These are phyloP conservation scores for Syngnathus acus DNA, from an alignment of 2,797 vertebrate genomes.

Conservation along the genomic window DNA sequence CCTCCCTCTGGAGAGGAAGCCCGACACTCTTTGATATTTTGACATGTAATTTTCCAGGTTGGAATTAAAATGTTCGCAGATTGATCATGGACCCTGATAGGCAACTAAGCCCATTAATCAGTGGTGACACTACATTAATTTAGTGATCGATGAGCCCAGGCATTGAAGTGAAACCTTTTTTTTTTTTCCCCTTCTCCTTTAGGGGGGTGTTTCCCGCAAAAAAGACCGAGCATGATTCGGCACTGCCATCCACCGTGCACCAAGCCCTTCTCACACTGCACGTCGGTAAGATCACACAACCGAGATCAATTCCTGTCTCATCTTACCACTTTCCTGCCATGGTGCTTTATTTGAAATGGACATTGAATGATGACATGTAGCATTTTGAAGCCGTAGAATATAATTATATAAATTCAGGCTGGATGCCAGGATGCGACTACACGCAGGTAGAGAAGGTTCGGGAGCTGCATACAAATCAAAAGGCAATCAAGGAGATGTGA, in stretches of 20 bases:
- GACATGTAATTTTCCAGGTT: slow-evolving; percentile 69
- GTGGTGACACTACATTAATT: slow-evolving; percentile 61
- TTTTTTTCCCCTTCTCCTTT: slow-evolving; percentile 26
- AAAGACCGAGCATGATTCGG: slow-evolving; percentile 74
- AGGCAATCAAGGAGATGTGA: slow-evolving; percentile 9
- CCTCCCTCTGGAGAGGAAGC: slow-evolving; percentile 40
- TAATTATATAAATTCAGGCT: slow-evolving; percentile 30
- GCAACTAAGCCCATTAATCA: slow-evolving; percentile 60
- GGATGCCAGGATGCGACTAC: slow-evolving; percentile 10
- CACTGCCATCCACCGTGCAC: slow-evolving; percentile 88
- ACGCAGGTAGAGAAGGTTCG: not conserved
- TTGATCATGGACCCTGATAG: slow-evolving; percentile 63
- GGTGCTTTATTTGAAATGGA: slow-evolving; percentile 21
- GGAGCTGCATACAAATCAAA: not conserved
- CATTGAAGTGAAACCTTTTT: slow-evolving; percentile 34
- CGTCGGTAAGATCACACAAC: slow-evolving; percentile 75
- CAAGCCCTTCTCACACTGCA: slow-evolving; percentile 95
- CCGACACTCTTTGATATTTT: slow-evolving; percentile 58
- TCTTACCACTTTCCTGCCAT: not conserved
- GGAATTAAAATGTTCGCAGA: slow-evolving; percentile 64
- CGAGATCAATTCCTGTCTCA: slow-evolving; percentile 17
- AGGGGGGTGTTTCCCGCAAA: slow-evolving; percentile 86
- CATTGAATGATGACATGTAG: slow-evolving; percentile 29
- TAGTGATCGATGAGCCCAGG: slow-evolving; percentile 55
- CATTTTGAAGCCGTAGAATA: slow-evolving; percentile 19